Base-by-base conservation (phyloP, 2,113 vertebrate genomes). In the Phylloscopus trochilus region DNA sequence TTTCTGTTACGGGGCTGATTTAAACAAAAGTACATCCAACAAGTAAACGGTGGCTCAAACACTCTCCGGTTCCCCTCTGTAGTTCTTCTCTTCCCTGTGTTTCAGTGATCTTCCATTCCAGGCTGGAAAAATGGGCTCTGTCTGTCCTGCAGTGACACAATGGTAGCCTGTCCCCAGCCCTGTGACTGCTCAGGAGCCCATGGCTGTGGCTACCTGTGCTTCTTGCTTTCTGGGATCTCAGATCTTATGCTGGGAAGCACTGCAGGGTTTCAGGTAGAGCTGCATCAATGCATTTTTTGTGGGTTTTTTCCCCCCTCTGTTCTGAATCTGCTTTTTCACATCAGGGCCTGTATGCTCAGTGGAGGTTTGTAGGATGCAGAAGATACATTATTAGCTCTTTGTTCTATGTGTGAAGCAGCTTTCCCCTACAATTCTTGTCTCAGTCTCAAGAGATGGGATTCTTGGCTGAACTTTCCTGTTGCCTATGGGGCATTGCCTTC, bases 401-500 rank as follows among this genome's bases (percentile, higher is more conserved):
- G 46, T 78, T 67, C 69, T 67, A 0, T 23, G 17, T 60, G 46
- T 41, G 46, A 58, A 39, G 31, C 1, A 1, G 43, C 56, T 72
- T 90, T 93, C 60, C 52, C 58, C 24, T 90, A 64, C 55, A 90
- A 67, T 89, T 74, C 73, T 67, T 82, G 81, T 72, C 76, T 55
- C 47, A 4, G 23, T 88, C 77, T 68, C 53, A 16, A 77, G 93
- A 91, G 81, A 59, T 74, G 77, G 77, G 87, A 78, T 89, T 93
- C 47, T 75, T 87, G 92, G 80, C 87, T 91, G 83, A 87, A 30
- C 52, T 67, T 37, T 14, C 67, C 1, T 0, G 2, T 30, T 73
- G 58, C 87, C 83, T 33, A 0, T 7, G 1, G 81, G 53, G 41
- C 58, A 41, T 68, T 85, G 79, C 74, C 67, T 94, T 35, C 64